Evolutionary conservation across 1,140 invertebrate genomes (phyloP).

Genomic region (Lasioglossum baleicum): DNA sequence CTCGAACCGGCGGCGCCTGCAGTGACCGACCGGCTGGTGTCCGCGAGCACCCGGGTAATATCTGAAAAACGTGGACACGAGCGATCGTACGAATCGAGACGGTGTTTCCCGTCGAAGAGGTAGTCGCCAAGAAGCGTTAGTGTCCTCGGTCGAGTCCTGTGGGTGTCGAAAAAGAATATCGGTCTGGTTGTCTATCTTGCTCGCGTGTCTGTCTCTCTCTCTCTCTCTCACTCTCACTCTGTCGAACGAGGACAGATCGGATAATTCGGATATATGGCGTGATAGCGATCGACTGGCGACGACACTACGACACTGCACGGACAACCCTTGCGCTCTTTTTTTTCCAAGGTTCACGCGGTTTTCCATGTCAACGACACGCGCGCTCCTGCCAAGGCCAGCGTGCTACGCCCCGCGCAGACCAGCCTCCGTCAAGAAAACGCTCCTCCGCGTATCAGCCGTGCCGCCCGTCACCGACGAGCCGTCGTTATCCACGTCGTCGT

Average conservation of each 20-base stretch:
- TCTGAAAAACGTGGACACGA: conserved; percentile 56
- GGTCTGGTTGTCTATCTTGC: not conserved
- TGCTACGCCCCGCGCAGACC: conserved; percentile 65
- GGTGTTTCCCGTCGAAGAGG: not conserved
- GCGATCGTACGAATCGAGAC: not conserved
- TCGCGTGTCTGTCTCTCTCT: conserved; percentile 22
- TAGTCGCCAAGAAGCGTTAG: not conserved
- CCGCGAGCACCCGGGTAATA: conserved; percentile 54
- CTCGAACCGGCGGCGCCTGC: conserved; percentile 61
- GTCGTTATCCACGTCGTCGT: not conserved
- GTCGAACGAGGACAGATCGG: conserved; percentile 23
- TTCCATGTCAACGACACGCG: conserved; percentile 76
- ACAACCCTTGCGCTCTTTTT: conserved; percentile 52
- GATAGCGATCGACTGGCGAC: conserved; percentile 46
- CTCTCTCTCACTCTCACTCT: conserved; percentile 20
- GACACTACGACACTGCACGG: conserved; percentile 27
- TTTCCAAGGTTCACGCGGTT: conserved; percentile 66
- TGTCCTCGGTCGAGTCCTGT: not conserved
- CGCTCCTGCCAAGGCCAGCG: conserved; percentile 71
- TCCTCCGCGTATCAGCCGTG: conserved; percentile 30
- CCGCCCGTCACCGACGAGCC: conserved; percentile 21
- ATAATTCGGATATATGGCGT: conserved; percentile 3
- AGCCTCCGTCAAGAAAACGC: conserved; percentile 32
- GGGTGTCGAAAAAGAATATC: not conserved
- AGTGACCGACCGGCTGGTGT: conserved; percentile 67